These are phyloP conservation scores for Pentalonia nigronervosa DNA, from an alignment of 1,140 invertebrate species.

Conservation along the genomic window DNA sequence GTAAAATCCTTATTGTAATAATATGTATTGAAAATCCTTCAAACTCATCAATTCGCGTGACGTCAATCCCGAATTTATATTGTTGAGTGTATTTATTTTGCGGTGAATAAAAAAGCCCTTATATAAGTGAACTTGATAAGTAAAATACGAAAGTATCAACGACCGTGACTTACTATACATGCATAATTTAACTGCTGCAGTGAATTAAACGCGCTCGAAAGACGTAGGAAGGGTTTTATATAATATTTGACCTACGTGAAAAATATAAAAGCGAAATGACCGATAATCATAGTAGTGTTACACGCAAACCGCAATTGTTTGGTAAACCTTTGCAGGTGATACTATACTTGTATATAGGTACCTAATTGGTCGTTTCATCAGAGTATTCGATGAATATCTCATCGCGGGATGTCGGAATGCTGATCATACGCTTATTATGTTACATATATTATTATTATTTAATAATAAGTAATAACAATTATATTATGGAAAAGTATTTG, in stretches of 20 bases:
- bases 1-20: neutral
- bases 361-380: neutral
- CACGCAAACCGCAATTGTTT: neutral
- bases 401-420: neutral
- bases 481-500: neutral
- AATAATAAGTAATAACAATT: neutral
- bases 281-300: neutral
- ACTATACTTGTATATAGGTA: neutral
- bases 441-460: neutral
- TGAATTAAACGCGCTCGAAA: neutral
- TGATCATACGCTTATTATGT: neutral
- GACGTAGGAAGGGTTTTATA: neutral
- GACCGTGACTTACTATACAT: neutral
- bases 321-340: neutral
- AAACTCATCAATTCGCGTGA: neutral
- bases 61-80: neutral
- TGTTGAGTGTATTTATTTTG: constrained; percentile 4
- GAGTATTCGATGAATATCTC: neutral
- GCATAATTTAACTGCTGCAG: neutral
- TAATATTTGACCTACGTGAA: neutral
- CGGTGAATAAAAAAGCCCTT: neutral
- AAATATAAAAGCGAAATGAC: neutral
- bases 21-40: neutral
- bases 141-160: neutral
- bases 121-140: neutral